Evolutionary conservation across 1,140 invertebrate genomes (phyloP).

Genomic region (Cataglyphis hispanica): DNA sequence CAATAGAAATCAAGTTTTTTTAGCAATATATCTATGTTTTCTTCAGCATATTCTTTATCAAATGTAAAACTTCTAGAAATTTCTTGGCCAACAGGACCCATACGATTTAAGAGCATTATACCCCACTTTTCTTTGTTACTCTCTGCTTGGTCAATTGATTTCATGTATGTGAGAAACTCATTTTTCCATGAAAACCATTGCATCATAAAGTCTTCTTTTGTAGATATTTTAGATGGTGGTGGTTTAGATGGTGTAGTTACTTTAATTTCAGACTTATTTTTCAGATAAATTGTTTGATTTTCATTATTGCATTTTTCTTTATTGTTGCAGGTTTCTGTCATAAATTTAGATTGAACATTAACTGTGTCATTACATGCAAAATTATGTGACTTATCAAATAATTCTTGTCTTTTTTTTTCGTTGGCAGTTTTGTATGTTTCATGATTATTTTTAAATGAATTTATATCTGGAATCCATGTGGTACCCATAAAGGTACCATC

Average conservation of each 20-base stretch:
- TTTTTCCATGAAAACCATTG: constrained; percentile 47
- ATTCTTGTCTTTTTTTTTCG: neutral
- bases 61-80: constrained; percentile 50
- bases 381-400: neutral
- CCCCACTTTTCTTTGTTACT: constrained; percentile 29
- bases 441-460: too few species aligned
- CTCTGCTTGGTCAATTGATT: constrained; percentile 27
- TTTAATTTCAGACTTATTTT: neutral
- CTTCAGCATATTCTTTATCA: neutral
- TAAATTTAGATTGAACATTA: neutral
- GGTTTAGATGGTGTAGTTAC: neutral
- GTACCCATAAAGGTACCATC: too few species aligned
- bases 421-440: too few species aligned
- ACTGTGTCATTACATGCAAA: neutral
- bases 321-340: neutral
- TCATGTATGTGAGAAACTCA: constrained; percentile 33
- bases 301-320: neutral
- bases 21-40: constrained; percentile 50
- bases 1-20: constrained; percentile 65
- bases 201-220: neutral
- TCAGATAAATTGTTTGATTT: neutral
- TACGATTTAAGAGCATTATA: constrained; percentile 29
- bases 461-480: too few species aligned
- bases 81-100: constrained; percentile 52
- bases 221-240: neutral